Percentiles rank a stretch among this genome's conserved stretches.
phyloP scores from a whole-genome alignment of 1,140 invertebrate species.

The Papilio aristodemus region DNA sequence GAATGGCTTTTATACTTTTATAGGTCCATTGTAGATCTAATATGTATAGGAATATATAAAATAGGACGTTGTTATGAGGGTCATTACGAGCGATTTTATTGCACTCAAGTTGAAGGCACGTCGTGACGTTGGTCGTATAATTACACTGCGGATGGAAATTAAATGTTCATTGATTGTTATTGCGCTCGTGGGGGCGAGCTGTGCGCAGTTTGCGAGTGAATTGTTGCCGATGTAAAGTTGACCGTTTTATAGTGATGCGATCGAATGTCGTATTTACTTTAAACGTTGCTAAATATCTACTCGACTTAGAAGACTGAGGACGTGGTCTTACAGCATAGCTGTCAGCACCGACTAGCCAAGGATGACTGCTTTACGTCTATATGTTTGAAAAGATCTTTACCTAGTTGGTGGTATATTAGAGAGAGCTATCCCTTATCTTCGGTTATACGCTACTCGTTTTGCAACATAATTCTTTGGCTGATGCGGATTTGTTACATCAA shows the following conservation, averaged over 20 bases:
- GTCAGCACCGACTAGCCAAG: too few species aligned
- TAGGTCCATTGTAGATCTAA: not conserved
- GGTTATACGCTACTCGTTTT: too few species aligned
- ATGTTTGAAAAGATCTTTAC: too few species aligned
- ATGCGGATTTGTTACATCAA: too few species aligned
- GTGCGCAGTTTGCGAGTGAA: not conserved
- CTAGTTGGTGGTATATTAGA: too few species aligned
- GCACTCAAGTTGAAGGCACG: constrained; percentile 16
- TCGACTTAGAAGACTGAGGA: too few species aligned
- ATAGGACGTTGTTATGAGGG: constrained; percentile 4
- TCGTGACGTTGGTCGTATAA: constrained; percentile 18
- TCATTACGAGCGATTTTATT: constrained; percentile 18
- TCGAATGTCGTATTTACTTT: not conserved
- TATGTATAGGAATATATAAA: not conserved
- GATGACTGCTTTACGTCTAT: too few species aligned
- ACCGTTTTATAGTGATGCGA: not conserved
- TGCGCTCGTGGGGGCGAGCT: constrained; percentile 5
- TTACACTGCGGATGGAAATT: constrained; percentile 26
- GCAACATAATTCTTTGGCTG: too few species aligned
- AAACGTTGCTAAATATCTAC: too few species aligned
- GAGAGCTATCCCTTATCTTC: too few species aligned
- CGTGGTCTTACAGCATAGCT: too few species aligned
- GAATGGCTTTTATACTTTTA: too few species aligned
- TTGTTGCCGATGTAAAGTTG: constrained; percentile 5
- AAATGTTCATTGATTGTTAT: constrained; percentile 31